Evolutionary conservation across 2,888 invertebrate genomes (phyloP).

Genomic region (Nasonia oneida): DNA sequence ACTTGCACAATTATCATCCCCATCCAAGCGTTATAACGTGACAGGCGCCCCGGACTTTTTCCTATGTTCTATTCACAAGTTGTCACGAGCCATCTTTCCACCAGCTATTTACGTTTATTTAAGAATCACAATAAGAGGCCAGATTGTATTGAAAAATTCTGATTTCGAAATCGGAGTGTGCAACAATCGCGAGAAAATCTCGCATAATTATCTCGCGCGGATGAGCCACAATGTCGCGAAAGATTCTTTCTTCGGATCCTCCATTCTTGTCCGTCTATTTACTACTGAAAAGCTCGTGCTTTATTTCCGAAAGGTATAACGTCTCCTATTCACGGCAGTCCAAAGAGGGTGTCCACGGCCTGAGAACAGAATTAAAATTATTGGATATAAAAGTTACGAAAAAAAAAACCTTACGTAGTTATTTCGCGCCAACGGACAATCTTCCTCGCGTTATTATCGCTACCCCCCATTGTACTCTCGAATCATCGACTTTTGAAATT

Average conservation of each 20-base stretch:
- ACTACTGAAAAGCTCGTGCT: not conserved
- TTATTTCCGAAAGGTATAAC: not conserved
- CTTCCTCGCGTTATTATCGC: not conserved
- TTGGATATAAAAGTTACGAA: not conserved
- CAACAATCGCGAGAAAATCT: conserved; percentile 20
- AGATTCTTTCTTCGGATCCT: conserved; percentile 6
- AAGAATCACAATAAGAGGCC: not conserved
- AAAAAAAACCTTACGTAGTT: not conserved
- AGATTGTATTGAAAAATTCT: not conserved
- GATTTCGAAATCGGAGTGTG: not conserved
- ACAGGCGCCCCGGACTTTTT: not conserved
- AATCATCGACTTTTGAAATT: not conserved
- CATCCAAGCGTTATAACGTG: not conserved
- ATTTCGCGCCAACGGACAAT: not conserved
- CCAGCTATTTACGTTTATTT: not conserved
- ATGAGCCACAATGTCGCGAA: not conserved
- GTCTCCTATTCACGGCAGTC: not conserved
- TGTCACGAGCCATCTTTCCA: not conserved
- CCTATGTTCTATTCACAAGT: not conserved
- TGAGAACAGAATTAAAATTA: not conserved
- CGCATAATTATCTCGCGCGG: conserved; percentile 31
- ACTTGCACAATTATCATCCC: not conserved
- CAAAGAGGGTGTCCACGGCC: not conserved
- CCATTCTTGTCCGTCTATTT: not conserved
- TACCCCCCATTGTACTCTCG: not conserved